Evolutionary conservation across 2,797 vertebrate genomes (phyloP).

Genomic region (Pseudochaenichthys georgianus): DNA sequence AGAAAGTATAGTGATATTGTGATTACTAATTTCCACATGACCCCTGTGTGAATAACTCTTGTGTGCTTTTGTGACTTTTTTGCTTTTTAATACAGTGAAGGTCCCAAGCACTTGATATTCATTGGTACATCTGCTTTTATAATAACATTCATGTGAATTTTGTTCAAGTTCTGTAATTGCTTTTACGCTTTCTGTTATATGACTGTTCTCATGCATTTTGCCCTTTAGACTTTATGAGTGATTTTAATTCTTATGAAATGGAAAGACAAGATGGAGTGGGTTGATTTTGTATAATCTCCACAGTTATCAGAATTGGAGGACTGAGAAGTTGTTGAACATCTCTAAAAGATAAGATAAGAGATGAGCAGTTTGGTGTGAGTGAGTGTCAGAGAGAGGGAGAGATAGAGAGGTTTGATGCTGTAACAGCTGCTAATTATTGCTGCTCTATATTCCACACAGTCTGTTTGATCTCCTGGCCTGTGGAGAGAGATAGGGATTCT

Average conservation of each 20-base stretch:
- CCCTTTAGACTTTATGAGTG: constrained; percentile 3
- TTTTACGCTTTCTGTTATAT: constrained; percentile 3
- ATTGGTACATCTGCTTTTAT: constrained; percentile 16
- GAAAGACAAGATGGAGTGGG: constrained; percentile 12
- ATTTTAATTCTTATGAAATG: constrained; percentile 31
- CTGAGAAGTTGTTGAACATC: constrained; percentile 45
- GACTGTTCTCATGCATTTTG: constrained; percentile 8
- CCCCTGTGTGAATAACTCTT: constrained; percentile 21
- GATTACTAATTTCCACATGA: constrained; percentile 74
- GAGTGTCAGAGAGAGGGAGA: constrained; percentile 41
- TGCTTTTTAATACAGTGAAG: constrained; percentile 2
- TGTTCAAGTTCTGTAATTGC: background rate
- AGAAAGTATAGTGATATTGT: constrained; percentile 78
- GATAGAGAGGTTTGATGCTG: constrained; percentile 80
- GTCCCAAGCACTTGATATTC: background rate
- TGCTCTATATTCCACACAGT: constrained; percentile 85
- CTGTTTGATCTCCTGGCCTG: constrained; percentile 86
- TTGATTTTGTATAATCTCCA: constrained; percentile 40
- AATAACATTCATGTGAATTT: background rate
- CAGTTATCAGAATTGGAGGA: constrained; percentile 49
- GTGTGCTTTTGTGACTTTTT: constrained; percentile 13
- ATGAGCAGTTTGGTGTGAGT: constrained; percentile 22
- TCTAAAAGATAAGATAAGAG: constrained; percentile 56
- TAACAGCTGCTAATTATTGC: constrained; percentile 88
- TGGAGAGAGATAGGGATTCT: constrained; percentile 75